These are phyloP conservation scores for Cynaeus angustus DNA, from an alignment of 2,888 invertebrate genomes.

Conservation along the genomic window DNA sequence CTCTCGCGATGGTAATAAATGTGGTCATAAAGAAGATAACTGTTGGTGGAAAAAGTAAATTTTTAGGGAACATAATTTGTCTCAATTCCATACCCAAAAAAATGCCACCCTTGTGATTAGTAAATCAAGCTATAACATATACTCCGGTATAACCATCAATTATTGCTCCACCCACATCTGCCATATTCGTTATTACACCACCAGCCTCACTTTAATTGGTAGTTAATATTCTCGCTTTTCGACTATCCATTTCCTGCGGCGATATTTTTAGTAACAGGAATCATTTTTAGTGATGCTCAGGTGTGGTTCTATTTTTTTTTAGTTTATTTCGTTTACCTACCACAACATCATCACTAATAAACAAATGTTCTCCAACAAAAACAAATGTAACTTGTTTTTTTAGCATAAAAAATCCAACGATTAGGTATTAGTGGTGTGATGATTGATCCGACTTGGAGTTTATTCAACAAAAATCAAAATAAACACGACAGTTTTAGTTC, in stretches of 20 bases:
- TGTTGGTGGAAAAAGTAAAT: not conserved
- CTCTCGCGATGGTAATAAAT: not conserved
- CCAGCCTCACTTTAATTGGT: conserved; percentile 29
- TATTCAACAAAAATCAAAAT: too few relatives aligned
- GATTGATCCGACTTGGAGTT: too few relatives aligned
- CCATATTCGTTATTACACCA: conserved; percentile 33
- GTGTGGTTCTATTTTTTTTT: too few relatives aligned
- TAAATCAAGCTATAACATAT: conserved; percentile 28
- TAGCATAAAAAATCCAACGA: too few relatives aligned
- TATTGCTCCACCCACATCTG: conserved; percentile 27
- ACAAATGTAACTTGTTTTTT: too few relatives aligned
- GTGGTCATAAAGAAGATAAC: not conserved
- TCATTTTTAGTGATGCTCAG: too few relatives aligned
- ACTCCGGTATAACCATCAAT: conserved; percentile 27
- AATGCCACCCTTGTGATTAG: conserved; percentile 32
- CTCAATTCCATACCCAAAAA: conserved; percentile 21
- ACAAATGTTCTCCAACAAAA: too few relatives aligned
- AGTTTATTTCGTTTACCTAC: too few relatives aligned
- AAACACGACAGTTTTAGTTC: too few relatives aligned
- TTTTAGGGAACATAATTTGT: conserved; percentile 4
- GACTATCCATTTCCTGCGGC: conserved; percentile 11
- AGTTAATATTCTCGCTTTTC: conserved; percentile 27
- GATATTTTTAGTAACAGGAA: not conserved
- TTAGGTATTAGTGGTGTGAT: too few relatives aligned
- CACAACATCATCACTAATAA: too few relatives aligned